phyloP scores from a whole-genome alignment of 2,797 vertebrate species.

The Chaunax sp. region DNA sequence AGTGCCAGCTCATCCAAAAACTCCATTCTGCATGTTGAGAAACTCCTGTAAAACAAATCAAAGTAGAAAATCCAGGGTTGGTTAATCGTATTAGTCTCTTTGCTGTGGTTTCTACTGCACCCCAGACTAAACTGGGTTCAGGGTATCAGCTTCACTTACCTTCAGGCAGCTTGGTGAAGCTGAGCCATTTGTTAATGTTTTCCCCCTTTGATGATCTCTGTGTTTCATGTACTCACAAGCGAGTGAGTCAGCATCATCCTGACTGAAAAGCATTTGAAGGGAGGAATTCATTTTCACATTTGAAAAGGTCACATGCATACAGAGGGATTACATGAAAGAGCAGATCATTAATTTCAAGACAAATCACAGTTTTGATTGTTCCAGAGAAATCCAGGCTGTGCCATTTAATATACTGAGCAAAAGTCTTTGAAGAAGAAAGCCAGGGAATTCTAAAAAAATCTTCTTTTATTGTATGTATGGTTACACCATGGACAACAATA shows the following conservation, averaged over 20 bases:
- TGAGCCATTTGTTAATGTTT: constrained; percentile 43
- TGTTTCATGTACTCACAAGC: constrained; percentile 83
- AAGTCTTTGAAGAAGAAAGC: too few species aligned
- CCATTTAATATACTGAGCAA: too few species aligned
- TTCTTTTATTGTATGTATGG: too few species aligned
- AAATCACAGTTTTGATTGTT: too few species aligned
- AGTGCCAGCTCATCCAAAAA: constrained; percentile 40
- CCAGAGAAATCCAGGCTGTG: too few species aligned
- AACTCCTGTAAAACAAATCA: constrained; percentile 66
- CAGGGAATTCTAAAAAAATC: too few species aligned
- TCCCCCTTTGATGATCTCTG: constrained; percentile 68
- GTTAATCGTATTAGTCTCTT: neutral
- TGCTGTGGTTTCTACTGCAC: neutral
- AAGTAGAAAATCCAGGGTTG: neutral
- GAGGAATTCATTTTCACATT: neutral
- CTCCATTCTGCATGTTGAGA: constrained; percentile 55
- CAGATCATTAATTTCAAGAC: neutral
- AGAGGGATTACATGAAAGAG: too few species aligned
- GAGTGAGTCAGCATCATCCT: constrained; percentile 86
- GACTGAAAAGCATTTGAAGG: constrained; percentile 70
- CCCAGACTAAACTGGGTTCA: neutral
- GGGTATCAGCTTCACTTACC: constrained; percentile 70
- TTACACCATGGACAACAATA: too few species aligned
- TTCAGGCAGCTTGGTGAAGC: constrained; percentile 79
- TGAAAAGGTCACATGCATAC: neutral